Base-by-base conservation (phyloP, 1,140 invertebrate species). In the Pseudomyrmex concolor region DNA sequence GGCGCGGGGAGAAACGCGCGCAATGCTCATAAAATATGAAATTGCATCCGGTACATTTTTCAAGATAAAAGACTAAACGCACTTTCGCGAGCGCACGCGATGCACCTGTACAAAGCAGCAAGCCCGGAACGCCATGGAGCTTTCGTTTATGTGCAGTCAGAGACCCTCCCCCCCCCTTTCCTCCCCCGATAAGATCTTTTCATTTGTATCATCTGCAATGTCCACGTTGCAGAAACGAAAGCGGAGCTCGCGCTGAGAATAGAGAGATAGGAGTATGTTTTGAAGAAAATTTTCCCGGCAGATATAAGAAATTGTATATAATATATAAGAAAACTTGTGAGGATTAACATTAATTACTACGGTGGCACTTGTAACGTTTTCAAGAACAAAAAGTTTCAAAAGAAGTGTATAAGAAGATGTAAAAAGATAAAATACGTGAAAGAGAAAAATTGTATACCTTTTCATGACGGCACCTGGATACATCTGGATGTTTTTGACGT, bases 11-110 rank as follows among this genome's bases (percentile, higher is more conserved):
- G 10, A 12, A 9, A 77, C 45, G 68, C 54, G 19, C 76, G 62
- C 25, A 25, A 48, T n/a, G 45, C 72, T 84, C 72, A 85, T 88
- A 77, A 84, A 88, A 88, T 83, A 84, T 82, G 51, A 88, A 85
- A 86, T 84, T 78, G 55, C 67, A 84, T 80, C 80, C 77, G 59
- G 62, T 10, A 3, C 15, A 77, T 85, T 73, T 87, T 77, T 85
- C 72, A 64, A 62, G 66, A 77, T 76, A 83, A 66, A 76, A 71
- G 66, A 83, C 77, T 76, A 60, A 84, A 84, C 73, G 84, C 81
- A 62, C 72, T 83, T 84, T 63, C 57, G 72, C 25, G 43, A 76
- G 25, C 57, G 76, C 48, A 64, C 60, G 60, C 48, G 48, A 76
- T 54, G 48, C 15, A 45, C 43, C 19, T 59, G 7, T 34, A 48